Evolutionary conservation across 2,888 invertebrate species (phyloP).

Genomic region (Scaptomyza flava): DNA sequence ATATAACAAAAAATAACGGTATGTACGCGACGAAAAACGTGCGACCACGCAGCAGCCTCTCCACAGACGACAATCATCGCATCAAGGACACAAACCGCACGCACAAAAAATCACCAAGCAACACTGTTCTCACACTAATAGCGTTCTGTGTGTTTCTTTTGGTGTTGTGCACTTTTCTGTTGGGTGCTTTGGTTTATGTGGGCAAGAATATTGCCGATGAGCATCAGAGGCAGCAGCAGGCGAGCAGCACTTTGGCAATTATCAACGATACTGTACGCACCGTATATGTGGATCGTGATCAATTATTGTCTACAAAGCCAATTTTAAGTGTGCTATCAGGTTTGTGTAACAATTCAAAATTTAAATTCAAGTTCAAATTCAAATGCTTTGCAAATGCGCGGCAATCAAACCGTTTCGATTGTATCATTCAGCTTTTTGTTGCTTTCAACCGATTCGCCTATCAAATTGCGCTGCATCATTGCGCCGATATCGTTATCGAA

Average conservation of each 20-base stretch:
- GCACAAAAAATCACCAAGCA: slow-evolving; percentile 68
- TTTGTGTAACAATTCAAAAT: slow-evolving; percentile 37
- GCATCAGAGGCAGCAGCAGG: slow-evolving; percentile 55
- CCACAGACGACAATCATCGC: slow-evolving; percentile 83
- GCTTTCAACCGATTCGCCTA: neutral
- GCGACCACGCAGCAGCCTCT: slow-evolving; percentile 83
- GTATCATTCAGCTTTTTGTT: slow-evolving; percentile 40
- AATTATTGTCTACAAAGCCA: slow-evolving; percentile 71
- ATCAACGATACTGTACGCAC: slow-evolving; percentile 59
- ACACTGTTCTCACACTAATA: slow-evolving; percentile 80
- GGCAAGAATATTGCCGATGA: slow-evolving; percentile 82
- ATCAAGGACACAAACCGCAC: slow-evolving; percentile 70
- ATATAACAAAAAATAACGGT: slow-evolving; percentile 36
- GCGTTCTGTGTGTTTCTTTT: slow-evolving; percentile 83
- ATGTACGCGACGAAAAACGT: slow-evolving; percentile 83
- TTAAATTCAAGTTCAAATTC: slow-evolving; percentile 16
- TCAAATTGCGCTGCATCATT: slow-evolving; percentile 1
- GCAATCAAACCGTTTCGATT: slow-evolving; percentile 2
- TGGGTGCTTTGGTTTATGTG: slow-evolving; percentile 83
- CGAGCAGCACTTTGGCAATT: slow-evolving; percentile 31
- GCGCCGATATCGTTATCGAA: slow-evolving; percentile 16
- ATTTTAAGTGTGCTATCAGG: slow-evolving; percentile 67
- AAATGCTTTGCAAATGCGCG: slow-evolving; percentile 2
- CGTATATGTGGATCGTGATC: slow-evolving; percentile 66
- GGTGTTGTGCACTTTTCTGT: slow-evolving; percentile 81